phyloP scores from a whole-genome alignment of 2,113 vertebrate species.

The Psettodes erumei region DNA sequence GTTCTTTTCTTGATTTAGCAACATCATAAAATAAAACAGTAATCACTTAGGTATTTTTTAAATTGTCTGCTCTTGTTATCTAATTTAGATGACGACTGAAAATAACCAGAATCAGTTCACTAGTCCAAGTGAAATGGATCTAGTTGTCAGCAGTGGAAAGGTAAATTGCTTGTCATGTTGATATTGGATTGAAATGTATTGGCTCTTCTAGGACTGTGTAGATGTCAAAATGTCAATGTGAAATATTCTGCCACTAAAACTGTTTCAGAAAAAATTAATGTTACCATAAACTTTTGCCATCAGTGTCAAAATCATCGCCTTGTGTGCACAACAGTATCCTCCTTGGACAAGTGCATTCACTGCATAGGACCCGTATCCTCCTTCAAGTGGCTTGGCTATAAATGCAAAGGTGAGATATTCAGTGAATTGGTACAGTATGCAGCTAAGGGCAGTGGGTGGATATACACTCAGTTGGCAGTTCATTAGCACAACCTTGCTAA shows the following conservation, averaged over 20 bases:
- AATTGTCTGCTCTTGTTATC: no score
- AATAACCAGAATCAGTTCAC: not conserved
- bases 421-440: not conserved
- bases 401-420: conserved; percentile 27
- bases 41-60: no score
- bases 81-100: not conserved
- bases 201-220: not conserved
- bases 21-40: no score
- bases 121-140: not conserved
- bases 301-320: not conserved
- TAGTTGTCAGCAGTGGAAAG: not conserved
- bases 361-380: conserved; percentile 21
- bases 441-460: not conserved
- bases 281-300: not conserved
- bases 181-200: not conserved
- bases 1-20: no score
- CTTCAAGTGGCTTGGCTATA: conserved; percentile 25
- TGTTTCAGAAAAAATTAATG: no score
- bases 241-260: not conserved
- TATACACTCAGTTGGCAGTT: not conserved
- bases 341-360: conserved; percentile 7
- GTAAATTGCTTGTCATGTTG: not conserved
- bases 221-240: not conserved
- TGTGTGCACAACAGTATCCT: not conserved
- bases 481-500: no score